Percentiles rank a stretch among this genome's conserved stretches.
These are phyloP conservation scores for Threskiornis aethiopicus DNA, from an alignment of 2,797 vertebrate genomes.

Conservation along the genomic window DNA sequence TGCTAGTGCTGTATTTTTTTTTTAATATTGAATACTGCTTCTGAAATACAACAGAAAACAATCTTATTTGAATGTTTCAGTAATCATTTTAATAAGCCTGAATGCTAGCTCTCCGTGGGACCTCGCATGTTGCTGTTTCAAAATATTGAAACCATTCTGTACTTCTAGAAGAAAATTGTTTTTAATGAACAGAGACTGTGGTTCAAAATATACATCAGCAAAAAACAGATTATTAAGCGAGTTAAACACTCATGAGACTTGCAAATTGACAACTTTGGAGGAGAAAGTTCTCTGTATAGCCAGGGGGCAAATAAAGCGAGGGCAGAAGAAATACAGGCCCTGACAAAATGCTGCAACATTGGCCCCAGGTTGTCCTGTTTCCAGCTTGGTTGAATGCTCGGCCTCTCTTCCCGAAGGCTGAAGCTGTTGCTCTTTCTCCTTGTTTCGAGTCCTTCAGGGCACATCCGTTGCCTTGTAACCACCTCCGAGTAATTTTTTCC, in stretches of 20 bases:
- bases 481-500: background rate
- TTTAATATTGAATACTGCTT: background rate
- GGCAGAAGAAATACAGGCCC: conserved; percentile 24
- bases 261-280: conserved; percentile 40
- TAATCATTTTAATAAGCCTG: background rate
- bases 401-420: background rate
- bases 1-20: background rate
- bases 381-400: background rate
- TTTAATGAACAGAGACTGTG: background rate
- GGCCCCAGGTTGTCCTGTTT: background rate
- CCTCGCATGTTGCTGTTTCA: background rate
- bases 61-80: background rate
- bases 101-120: background rate
- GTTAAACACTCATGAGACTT: conserved; percentile 29
- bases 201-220: background rate
- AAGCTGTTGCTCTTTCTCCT: background rate
- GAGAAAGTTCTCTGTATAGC: background rate
- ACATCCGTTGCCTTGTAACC: background rate
- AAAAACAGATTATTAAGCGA: background rate
- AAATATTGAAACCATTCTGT: background rate
- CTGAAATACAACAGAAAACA: background rate
- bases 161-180: background rate
- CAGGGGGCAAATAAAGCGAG: background rate
- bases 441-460: background rate
- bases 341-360: background rate